Conservation (phyloP, 2,113 vertebrate species). For the Phoxinus phoxinus region DNA sequence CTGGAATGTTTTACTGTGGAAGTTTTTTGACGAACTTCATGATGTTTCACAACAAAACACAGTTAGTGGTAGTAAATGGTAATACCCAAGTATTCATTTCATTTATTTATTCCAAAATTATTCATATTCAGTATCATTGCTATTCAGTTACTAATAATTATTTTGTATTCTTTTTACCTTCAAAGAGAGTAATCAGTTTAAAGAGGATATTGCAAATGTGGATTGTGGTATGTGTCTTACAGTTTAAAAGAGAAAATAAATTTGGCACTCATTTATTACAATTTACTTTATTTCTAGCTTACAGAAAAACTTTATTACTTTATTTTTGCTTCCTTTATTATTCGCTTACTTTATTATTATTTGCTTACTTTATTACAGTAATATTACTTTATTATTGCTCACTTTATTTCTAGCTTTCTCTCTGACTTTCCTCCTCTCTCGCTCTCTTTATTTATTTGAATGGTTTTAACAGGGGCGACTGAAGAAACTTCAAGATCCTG, state of each 20-base stretch:
- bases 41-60: constrained; percentile 6
- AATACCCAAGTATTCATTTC: neutral
- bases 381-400: too few species aligned
- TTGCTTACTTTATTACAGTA: too few species aligned
- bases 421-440: too few species aligned
- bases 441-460: too few species aligned
- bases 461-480: too few species aligned
- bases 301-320: too few species aligned
- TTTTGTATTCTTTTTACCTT: neutral
- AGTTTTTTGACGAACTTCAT: neutral
- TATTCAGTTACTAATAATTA: neutral
- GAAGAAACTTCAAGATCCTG: too few species aligned
- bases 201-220: neutral
- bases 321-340: too few species aligned
- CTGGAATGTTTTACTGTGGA: constrained; percentile 21
- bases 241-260: neutral
- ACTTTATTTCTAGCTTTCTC: too few species aligned
- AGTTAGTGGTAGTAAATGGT: constrained; percentile 9
- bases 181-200: neutral
- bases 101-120: neutral
- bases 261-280: neutral
- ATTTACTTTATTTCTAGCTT: neutral
- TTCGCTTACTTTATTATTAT: too few species aligned
- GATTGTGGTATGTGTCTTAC: neutral
- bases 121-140: neutral